Conservation (phyloP, 2,888 invertebrate genomes). For the Lasioglossum calceatum region DNA sequence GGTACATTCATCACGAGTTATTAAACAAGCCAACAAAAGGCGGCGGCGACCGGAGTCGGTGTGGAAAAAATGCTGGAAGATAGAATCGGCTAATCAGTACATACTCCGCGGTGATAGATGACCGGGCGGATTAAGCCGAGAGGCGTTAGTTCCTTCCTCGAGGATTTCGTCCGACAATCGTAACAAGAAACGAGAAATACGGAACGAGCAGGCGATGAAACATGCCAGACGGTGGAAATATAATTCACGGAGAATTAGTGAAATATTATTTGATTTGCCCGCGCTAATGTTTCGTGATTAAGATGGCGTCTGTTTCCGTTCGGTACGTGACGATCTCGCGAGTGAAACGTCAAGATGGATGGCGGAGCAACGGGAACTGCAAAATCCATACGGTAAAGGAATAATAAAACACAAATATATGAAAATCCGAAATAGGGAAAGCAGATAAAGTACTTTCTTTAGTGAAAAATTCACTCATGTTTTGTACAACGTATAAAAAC, state of each 20-base stretch:
- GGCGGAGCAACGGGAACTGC: background rate
- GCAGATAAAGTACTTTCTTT: no score
- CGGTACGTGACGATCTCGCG: background rate
- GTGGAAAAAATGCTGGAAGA: conserved; percentile 78
- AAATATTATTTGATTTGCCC: conserved; percentile 45
- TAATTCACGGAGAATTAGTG: conserved; percentile 36
- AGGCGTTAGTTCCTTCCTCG: conserved; percentile 46
- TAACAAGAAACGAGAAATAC: conserved; percentile 23
- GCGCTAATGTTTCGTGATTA: conserved; percentile 36
- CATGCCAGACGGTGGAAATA: background rate
- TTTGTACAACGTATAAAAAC: no score
- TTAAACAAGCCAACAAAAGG: conserved; percentile 83
- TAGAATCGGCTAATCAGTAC: conserved; percentile 83
- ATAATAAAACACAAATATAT: background rate
- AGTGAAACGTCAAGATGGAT: conserved; percentile 13
- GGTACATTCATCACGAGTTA: conserved; percentile 84
- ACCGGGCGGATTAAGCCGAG: conserved; percentile 80
- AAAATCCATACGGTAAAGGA: background rate
- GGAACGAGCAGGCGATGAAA: conserved; percentile 22
- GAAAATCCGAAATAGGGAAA: no score
- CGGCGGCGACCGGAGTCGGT: conserved; percentile 76
- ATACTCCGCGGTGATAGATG: conserved; percentile 82
- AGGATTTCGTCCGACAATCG: conserved; percentile 46
- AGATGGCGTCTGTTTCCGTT: conserved; percentile 9
- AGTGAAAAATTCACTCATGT: no score